Evolutionary conservation across 2,888 invertebrate genomes (phyloP).

Genomic region (Timema cristinae): DNA sequence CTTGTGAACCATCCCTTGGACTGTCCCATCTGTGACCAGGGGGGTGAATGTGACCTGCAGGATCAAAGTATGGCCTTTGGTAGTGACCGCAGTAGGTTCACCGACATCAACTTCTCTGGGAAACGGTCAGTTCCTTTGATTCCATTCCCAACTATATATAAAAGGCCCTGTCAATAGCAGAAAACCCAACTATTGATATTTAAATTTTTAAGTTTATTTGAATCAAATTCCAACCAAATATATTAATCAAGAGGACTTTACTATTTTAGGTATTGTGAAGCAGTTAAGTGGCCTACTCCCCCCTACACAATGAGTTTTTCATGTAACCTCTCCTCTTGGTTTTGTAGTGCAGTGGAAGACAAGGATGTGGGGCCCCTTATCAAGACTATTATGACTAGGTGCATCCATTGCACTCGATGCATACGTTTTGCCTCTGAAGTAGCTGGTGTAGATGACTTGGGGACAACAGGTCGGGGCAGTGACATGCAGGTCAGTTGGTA

Average conservation of each 20-base stretch:
- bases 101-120: constrained; percentile 85
- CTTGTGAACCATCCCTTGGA: constrained; percentile 98
- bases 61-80: constrained; percentile 99
- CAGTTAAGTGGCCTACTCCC: no score
- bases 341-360: constrained; percentile 89
- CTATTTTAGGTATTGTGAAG: no score
- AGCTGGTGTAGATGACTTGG: constrained; percentile 96
- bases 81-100: constrained; percentile 87
- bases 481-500: constrained; percentile 78
- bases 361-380: constrained; percentile 97
- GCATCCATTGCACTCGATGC: constrained; percentile 98
- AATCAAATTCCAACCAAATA: no score
- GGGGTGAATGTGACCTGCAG: constrained; percentile 89
- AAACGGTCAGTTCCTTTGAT: constrained; percentile 60
- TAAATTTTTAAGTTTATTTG: no score
- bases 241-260: no score
- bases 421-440: constrained; percentile 98
- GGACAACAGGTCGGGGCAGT: constrained; percentile 88
- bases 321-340: no score
- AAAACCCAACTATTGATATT: no score
- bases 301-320: no score
- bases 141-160: no score
- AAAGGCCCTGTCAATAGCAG: no score
- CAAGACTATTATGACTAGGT: constrained; percentile 98
- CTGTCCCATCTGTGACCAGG: constrained; percentile 99